Evolutionary conservation across 2,113 vertebrate genomes (phyloP), one percentile per base, ranked within the genome.

Genomic region (Myocastor coypus): DNA sequence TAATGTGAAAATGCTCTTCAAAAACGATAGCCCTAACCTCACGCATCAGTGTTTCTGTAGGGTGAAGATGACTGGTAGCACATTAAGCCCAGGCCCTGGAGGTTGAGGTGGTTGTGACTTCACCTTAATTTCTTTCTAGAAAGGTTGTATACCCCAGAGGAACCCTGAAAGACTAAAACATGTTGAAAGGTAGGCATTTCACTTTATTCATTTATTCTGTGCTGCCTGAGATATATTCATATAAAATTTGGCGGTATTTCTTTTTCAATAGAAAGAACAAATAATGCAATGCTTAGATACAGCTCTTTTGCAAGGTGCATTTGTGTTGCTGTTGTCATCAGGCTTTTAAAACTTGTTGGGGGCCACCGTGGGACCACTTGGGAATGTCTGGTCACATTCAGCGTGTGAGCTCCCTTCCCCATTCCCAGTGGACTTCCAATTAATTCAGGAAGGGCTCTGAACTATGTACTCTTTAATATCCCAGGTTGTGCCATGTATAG

Each of bases 221-320:
- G 80, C 71, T 32, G 59, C 40, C 42, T 37, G 42, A 40, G 50
- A 69, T 86, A 73, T 69, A 64, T 61, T 91, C 68, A 40, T 50
- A 24, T 6, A 86, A 37, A 75, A 68, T 83, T 64, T 77, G 92
- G 11, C 28, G 85, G 37, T 61, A 9, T 59, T 77, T 71, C 16
- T 46, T 82, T 90, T 80, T 78, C 92, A 91, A 87, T 10, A 81
- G 69, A 42, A 94, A 46, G 19, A 80, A 66, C 32, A 93, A 89
- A 91, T 28, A 55, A 16, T 6, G 69, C 16, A 20, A 63, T 16
- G 61, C 7, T 78, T 3, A 14, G 19, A 80, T 28, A 77, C 19
- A 14, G 28, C 37, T 46, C 20, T 73, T 73, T 78, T 69, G 32
- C 26, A 96, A 82, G 14, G 8, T 34, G n/a, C 2, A 9, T 78